Evolutionary conservation across 2,113 vertebrate genomes (phyloP), one percentile per base, ranked within the genome.

Genomic region (Cebidichthys violaceus): DNA sequence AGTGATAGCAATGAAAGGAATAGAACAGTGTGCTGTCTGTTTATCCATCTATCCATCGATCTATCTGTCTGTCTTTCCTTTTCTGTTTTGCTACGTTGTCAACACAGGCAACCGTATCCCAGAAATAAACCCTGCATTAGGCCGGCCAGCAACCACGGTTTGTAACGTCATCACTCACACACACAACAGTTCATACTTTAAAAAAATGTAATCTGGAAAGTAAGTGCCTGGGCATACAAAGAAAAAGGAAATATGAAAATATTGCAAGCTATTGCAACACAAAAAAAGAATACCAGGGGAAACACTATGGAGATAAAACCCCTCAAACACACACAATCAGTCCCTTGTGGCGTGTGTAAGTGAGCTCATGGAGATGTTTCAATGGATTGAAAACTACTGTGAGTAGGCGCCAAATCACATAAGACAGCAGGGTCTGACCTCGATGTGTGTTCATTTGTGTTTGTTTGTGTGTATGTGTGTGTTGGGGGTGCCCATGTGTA

Each of bases 1-100:
- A 67, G 82, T 76, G 43, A 76, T 47, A 77, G 61, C 14, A 50
- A 77, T 57, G 20, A 61, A 71, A 77, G 37, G 39, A 79, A 64
- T 64, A 62, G n/a, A 55, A 33, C 41, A 47, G 22, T 18, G 4
- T 55, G 69, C n/a, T 9, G 62, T 61, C 65, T 81, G 69, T 85
- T 75, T 85, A 85, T 86, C 69, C 54, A 59, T 84, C 65, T 45
- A n/a, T 60, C 35, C n/a, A 57, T 70, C 33, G 8, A 14, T 27
- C 31, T 62, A 67, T 50, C 31, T 66, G 14, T 83, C 41, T 45
- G 39, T 68, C 65, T 79, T 57, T 75, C 68, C 55, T 65, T 88
- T 74, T 89, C 82, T 89, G 83, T 92, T 91, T 86, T 86, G 79
- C 78, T 88, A 70, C 64, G 70, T 88, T 92, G 92, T 94, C 92